phyloP scores from a whole-genome alignment of 2,797 vertebrate species.

The Cossypha caffra region DNA sequence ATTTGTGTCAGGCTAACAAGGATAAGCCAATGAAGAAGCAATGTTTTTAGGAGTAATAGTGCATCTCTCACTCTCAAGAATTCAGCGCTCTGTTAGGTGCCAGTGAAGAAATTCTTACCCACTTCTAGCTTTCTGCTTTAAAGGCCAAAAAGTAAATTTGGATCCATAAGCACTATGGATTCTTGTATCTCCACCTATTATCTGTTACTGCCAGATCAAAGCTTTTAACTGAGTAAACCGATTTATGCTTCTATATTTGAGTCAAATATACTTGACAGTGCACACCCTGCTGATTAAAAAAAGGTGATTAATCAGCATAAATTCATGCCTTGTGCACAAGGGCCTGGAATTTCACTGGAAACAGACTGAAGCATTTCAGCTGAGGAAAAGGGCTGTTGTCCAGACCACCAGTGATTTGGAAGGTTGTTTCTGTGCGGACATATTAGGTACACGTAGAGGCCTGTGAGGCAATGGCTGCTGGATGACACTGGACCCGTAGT shows the following conservation, averaged over 20 bases:
- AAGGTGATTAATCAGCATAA: not conserved
- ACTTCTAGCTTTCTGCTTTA: not conserved
- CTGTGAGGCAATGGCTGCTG: not conserved
- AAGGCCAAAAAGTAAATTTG: not conserved
- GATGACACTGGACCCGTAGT: not conserved
- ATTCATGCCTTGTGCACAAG: not conserved
- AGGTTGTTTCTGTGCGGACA: not conserved
- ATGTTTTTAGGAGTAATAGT: not conserved
- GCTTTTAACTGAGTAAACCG: slow-evolving; percentile 32
- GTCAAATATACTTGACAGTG: not conserved
- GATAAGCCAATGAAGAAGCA: not conserved
- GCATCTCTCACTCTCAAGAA: not conserved
- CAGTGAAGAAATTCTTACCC: not conserved
- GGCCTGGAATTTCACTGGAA: not conserved
- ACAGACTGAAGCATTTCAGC: not conserved
- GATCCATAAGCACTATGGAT: not conserved
- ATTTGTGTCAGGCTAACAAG: not conserved
- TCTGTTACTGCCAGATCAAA: not conserved
- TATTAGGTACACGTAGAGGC: not conserved
- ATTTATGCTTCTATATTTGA: not conserved
- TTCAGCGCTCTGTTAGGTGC: not conserved
- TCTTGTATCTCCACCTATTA: not conserved
- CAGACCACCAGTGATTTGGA: not conserved
- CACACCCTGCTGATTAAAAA: not conserved
- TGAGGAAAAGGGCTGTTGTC: not conserved